Evolutionary conservation across 2,888 invertebrate species (phyloP), one percentile per base, ranked within the genome.

Genomic region (Noctua janthe): DNA sequence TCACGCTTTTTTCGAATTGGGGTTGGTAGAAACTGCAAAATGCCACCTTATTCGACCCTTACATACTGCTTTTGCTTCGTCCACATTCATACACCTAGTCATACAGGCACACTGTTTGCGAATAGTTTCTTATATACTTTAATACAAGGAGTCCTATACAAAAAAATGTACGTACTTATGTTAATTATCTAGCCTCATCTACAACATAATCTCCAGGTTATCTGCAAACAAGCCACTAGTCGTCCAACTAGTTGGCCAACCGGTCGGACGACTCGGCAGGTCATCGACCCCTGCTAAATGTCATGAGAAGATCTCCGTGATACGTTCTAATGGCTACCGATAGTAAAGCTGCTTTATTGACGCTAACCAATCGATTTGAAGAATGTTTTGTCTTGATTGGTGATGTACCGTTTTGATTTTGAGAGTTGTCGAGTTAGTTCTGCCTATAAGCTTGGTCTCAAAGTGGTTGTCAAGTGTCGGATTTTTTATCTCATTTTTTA

Each of bases 211-310:
- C 73, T 64, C 56, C 72, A 81, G 81, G 64, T 62, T 81, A 81
- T 69, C 77, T 71, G 71, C 73, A 73, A 78, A 73, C 87, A 76
- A 47, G 69, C 70, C 2, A 69, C 67, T 64, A 49, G 78, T 84
- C 59, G 43, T 51, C 67, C 66, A 49, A 85, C 82, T 77, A 88
- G 76, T 78, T 29, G 56, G 54, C 47, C 81, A 76, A 88, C 88
- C 69, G 84, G 90, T 81, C 56, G 73, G 39, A 47, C 77, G 71
- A 87, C 84, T 47, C 67, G 80, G 76, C 64, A 70, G 90, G 89
- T 84, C 90, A 75, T 76, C 78, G 88, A 87, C 89, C 82, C 54
- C 80, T 49, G 85, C 81, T 86, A 91, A 92, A 92, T 92, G 93
- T 91, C 92, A 91, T 91, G 92, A 87, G 91, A 92, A 91, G 76